Evolutionary conservation across 2,888 invertebrate genomes (phyloP).

Genomic region (Smittia aterrima): DNA sequence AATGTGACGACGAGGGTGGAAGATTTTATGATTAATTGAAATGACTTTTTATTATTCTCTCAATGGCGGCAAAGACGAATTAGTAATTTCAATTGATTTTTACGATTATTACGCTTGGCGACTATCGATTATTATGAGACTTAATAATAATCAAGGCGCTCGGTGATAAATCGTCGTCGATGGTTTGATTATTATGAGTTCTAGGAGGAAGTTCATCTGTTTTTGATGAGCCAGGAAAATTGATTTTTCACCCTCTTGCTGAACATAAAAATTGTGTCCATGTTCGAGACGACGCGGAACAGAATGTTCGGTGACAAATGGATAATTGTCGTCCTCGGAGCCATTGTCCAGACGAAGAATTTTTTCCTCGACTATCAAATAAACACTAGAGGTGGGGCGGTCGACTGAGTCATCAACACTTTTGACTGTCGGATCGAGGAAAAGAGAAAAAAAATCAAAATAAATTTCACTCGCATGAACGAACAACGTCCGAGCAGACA

Average conservation of each 20-base stretch:
- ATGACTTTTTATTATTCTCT: conserved; percentile 29
- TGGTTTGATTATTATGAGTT: background rate
- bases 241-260: conserved; percentile 28
- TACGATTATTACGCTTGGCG: conserved; percentile 18
- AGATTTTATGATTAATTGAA: conserved; percentile 39
- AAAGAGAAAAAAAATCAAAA: conserved; percentile 4
- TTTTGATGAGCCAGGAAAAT: conserved; percentile 40
- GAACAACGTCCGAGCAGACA: background rate
- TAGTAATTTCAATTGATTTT: conserved; percentile 36
- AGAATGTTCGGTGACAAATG: conserved; percentile 35
- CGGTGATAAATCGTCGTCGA: conserved; percentile 27
- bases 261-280: background rate
- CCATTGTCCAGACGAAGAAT: conserved; percentile 2
- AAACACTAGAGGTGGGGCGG: background rate
- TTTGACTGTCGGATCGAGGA: background rate
- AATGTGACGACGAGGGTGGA: background rate
- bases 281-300: conserved; percentile 1
- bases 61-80: background rate
- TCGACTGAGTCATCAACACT: background rate
- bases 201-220: conserved; percentile 21
- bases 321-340: conserved; percentile 23
- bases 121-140: conserved; percentile 20
- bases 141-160: conserved; percentile 30
- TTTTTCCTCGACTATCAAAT: conserved; percentile 9
- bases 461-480: conserved; percentile 25